phyloP scores from a whole-genome alignment of 2,113 vertebrate genomes.

The Silurus asotus region DNA sequence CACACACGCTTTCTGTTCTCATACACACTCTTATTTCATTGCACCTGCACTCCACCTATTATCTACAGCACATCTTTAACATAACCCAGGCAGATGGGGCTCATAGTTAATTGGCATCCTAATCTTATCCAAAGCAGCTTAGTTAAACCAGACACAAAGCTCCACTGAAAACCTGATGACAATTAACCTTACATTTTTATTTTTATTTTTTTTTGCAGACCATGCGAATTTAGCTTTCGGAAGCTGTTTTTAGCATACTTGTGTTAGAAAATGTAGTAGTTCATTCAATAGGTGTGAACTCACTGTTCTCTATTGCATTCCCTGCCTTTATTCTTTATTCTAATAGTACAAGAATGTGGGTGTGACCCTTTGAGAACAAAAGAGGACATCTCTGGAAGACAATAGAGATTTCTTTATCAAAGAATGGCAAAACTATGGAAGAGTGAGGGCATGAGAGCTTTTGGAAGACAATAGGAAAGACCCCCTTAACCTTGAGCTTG shows the following conservation, averaged over 20 bases:
- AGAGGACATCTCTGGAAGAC: neutral
- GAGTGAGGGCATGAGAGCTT: constrained; percentile 8
- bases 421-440: constrained; percentile 17
- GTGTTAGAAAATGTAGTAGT: neutral
- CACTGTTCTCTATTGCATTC: constrained; percentile 13
- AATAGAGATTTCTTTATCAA: constrained; percentile 17
- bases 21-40: constrained; percentile 38
- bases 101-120: constrained; percentile 6
- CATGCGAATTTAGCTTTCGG: neutral
- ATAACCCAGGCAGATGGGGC: constrained; percentile 19
- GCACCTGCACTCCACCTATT: constrained; percentile 33
- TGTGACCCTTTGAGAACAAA: constrained; percentile 29
- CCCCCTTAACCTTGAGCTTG: constrained; percentile 20
- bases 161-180: neutral
- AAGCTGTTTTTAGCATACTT: neutral
- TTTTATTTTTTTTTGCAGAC: neutral
- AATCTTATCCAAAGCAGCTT: neutral
- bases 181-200: neutral
- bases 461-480: neutral
- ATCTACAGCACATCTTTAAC: constrained; percentile 20
- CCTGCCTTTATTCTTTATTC: neutral
- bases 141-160: neutral
- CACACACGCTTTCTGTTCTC: constrained; percentile 33
- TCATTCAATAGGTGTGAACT: constrained; percentile 25
- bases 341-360: neutral